Base-by-base conservation (phyloP, 2,113 vertebrate species). In the Pseudopodoces humilis region DNA sequence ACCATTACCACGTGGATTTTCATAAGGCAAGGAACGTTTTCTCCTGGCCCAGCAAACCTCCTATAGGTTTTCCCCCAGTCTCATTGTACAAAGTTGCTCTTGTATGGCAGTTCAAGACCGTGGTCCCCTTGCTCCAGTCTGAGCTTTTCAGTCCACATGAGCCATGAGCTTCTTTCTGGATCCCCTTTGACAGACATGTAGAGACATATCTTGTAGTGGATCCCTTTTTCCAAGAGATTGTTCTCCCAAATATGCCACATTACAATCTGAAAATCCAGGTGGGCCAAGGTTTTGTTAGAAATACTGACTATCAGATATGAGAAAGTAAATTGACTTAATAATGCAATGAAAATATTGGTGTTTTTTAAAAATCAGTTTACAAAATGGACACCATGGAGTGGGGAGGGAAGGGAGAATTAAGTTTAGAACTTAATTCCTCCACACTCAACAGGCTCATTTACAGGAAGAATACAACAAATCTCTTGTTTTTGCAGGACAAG, bases 401-500 rank as follows among this genome's bases (percentile, higher is more conserved):
- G 23, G 64, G 27, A 77, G 53, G 63, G 27, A 39, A n/a, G 20
- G 41, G 67, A 88, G 85, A 93, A 92, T 94, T 90, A 96, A 93
- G 71, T 96, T 96, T 91, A 95, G 91, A 95, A 65, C 80, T 77
- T 78, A 96, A 95, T 90, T 95, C 69, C 56, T 89, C 60, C 58
- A 58, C 7, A n/a, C 83, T 95, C 92, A 96, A 93, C 85, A 93
- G 94, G 84, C 69, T 97, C 96, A 92, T 98, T 97, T 98, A 96
- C 65, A 96, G 80, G 86, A 96, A 97, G 87, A 88, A 96, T 86
- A 97, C 92, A 98, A 97, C 68, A 91, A 91, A 97, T 82, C 39
- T 95, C 95, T 97, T 97, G 95, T 97, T 97, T 95, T 60, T 91
- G 69, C 86, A 96, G 89, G 62, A 96, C 80, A 97, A 96, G 97